A percentile compares a stretch with the other conserved stretches of the same genome.
phyloP scores from a whole-genome alignment of 2,888 invertebrate genomes.

The Drosophila emarginata region DNA sequence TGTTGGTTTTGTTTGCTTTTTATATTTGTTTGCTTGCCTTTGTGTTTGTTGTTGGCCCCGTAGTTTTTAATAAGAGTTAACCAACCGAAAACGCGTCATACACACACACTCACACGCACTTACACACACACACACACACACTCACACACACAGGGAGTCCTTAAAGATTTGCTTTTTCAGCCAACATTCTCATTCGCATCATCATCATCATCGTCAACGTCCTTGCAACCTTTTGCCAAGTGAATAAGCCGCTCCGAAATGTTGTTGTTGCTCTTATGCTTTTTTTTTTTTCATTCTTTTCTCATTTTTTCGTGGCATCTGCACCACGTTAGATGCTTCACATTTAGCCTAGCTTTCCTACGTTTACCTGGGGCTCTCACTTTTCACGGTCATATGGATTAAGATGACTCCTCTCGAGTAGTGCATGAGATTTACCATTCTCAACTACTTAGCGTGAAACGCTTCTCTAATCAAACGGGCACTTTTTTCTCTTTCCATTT shows the following conservation, averaged over 20 bases:
- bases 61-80: constrained; percentile 38
- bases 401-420: constrained; percentile 4
- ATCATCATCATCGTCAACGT: background rate
- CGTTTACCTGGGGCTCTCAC: background rate
- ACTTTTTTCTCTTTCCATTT: background rate
- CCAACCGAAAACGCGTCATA: constrained; percentile 27
- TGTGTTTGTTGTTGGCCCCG: background rate
- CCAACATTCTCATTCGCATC: constrained; percentile 1
- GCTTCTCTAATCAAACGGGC: constrained; percentile 5
- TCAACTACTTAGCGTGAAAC: constrained; percentile 1
- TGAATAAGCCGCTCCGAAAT: constrained; percentile 7
- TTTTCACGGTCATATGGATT: constrained; percentile 1
- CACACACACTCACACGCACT: background rate
- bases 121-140: background rate
- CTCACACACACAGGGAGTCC: background rate
- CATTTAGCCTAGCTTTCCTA: background rate
- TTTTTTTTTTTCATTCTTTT: background rate
- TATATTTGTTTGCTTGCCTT: background rate
- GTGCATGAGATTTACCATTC: constrained; percentile 5
- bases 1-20: constrained; percentile 2
- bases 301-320: background rate
- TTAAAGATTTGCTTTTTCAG: constrained; percentile 1
- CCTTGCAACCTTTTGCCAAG: constrained; percentile 9
- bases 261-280: background rate
- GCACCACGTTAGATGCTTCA: background rate